Evolutionary conservation across 2,888 invertebrate species (phyloP), one percentile per base, ranked within the genome.

Genomic region (Hyles lineata): DNA sequence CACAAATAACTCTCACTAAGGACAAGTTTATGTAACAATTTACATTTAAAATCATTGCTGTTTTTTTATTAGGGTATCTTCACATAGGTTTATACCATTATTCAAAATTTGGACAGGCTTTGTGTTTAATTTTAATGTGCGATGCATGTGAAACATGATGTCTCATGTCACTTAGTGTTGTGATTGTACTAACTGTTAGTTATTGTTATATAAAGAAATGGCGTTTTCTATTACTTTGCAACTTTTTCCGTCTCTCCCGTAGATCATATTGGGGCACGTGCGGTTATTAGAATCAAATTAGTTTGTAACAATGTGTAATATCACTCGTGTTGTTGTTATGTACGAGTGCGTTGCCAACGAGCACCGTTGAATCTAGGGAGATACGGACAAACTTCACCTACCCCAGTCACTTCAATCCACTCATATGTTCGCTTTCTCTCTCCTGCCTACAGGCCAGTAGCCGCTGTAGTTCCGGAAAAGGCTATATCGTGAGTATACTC

Each of bases 381-480:
- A 91, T 89, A 87, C 88, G 90, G 88, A 89, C 81, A 76, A 85
- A 88, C 77, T 84, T 88, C 88, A 89, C 89, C 87, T 85, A 87
- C 90, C 91, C 87, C 83, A 90, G 85, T 90, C 90, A 90, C 88
- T 91, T 89, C 88, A 87, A 83, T 90, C 93, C 93, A 94, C 92
- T 94, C 92, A 94, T 91, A 91, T 91, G 93, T 95, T 92, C 93
- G 93, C 95, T 93, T 93, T 95, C 92, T 93, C 89, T 95, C 92
- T 92, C 92, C 90, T 96, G 95, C 92, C 91, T 91, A 91, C 96
- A 98, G 97, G 97, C 97, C 95, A 97, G 97, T 96, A 97, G 97
- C 96, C 97, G 97, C 95, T 97, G 97, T 96, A 98, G 97, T 96
- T 97, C 97, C 96, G 97, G 97, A 96, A 97, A 97, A 96, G 97